A percentile compares a stretch with the other conserved stretches of the same genome.
These are phyloP conservation scores for Ctenopoma kingsleyae DNA, from an alignment of 2,797 vertebrate genomes.

Conservation along the genomic window DNA sequence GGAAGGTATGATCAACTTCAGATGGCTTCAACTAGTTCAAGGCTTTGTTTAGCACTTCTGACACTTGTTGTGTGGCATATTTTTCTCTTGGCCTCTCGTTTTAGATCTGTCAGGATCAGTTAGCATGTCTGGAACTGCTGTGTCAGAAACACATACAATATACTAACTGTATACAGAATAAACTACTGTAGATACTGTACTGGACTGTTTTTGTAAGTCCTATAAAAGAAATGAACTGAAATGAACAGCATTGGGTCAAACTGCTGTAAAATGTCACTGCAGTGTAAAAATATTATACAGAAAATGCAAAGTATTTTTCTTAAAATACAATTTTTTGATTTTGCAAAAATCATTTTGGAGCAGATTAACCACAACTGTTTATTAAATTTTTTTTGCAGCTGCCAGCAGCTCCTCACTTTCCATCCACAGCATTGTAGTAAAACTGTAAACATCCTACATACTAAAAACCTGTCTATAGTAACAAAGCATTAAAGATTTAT, in stretches of 20 bases:
- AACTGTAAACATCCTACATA: neutral
- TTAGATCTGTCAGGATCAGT: constrained; percentile 1
- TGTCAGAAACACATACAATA: neutral
- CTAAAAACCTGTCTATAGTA: neutral
- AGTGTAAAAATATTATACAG: too few species aligned
- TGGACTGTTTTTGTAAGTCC: neutral
- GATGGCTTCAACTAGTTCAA: constrained; percentile 11
- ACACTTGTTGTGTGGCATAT: constrained; percentile 26
- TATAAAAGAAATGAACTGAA: neutral
- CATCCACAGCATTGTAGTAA: neutral
- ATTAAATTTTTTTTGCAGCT: constrained; percentile 20
- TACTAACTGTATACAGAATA: neutral
- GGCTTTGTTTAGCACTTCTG: constrained; percentile 17
- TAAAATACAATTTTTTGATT: neutral
- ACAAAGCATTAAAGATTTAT: neutral
- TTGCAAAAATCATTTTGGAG: neutral
- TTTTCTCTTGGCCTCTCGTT: constrained; percentile 35
- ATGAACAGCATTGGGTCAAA: neutral
- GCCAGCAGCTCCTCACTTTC: neutral
- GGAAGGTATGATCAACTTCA: neutral
- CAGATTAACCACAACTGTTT: constrained; percentile 12
- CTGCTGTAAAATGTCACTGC: neutral
- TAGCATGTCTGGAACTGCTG: constrained; percentile 15
- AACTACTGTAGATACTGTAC: neutral
- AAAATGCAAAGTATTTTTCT: too few species aligned